Evolutionary conservation across 2,113 vertebrate genomes (phyloP).

Genomic region (Pelusios castaneus): DNA sequence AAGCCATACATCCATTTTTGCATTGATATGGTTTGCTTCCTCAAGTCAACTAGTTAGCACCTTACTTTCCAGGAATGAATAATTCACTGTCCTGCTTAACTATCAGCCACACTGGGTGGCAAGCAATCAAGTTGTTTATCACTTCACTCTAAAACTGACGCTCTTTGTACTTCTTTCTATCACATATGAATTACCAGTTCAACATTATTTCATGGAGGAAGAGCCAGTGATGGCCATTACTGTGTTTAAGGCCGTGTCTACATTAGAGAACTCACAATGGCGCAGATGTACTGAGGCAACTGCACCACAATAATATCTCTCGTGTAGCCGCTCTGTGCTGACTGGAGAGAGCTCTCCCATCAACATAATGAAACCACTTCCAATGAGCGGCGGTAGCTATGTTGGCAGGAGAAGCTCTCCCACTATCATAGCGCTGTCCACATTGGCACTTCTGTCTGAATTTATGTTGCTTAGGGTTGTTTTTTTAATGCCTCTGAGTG

Average conservation of each 20-base stretch:
- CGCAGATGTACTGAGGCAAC: too few relatives aligned
- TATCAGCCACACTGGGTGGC: conserved; percentile 28
- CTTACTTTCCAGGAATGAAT: conserved; percentile 59
- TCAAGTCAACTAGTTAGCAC: conserved; percentile 54
- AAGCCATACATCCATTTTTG: neutral
- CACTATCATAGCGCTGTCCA: too few relatives aligned
- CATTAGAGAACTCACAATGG: too few relatives aligned
- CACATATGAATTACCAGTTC: conserved; percentile 52
- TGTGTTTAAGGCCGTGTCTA: neutral
- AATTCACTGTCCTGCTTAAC: conserved; percentile 32
- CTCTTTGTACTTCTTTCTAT: conserved; percentile 53
- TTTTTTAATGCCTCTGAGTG: too few relatives aligned
- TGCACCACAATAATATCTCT: too few relatives aligned
- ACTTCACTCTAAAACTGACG: conserved; percentile 26
- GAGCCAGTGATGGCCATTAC: neutral
- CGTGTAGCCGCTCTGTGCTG: too few relatives aligned
- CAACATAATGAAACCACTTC: too few relatives aligned
- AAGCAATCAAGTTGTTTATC: conserved; percentile 61
- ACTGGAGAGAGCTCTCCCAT: too few relatives aligned
- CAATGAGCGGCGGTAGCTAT: too few relatives aligned
- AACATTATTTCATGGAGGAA: conserved; percentile 40
- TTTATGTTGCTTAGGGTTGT: too few relatives aligned
- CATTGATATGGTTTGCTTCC: conserved; percentile 19
- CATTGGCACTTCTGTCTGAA: too few relatives aligned
- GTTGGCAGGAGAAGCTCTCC: too few relatives aligned